Evolutionary conservation across 1,140 invertebrate genomes (phyloP).

Genomic region (Apis cerana): DNA sequence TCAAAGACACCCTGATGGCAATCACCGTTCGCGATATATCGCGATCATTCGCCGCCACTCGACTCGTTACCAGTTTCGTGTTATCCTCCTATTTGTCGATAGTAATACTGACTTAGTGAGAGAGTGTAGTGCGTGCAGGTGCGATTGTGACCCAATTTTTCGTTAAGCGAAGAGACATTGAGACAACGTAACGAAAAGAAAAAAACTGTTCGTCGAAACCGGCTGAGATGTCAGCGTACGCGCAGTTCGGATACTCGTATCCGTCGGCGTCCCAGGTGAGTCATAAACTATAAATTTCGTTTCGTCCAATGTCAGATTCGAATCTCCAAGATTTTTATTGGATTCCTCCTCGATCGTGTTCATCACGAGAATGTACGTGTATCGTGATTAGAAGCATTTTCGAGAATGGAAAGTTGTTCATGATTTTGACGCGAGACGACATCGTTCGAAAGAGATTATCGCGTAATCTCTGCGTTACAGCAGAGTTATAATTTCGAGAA

Average conservation of each 20-base stretch:
- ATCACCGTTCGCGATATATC: constrained; percentile 18
- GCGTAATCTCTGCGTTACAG: too few species aligned
- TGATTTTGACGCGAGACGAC: not conserved
- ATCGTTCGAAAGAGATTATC: not conserved
- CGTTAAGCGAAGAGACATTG: constrained; percentile 10
- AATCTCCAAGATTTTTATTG: not conserved
- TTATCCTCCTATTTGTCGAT: not conserved
- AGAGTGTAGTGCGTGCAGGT: constrained; percentile 64
- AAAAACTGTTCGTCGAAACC: constrained; percentile 17
- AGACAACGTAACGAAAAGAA: constrained; percentile 3
- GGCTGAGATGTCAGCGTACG: constrained; percentile 87
- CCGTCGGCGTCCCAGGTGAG: constrained; percentile 90
- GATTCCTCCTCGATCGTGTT: not conserved
- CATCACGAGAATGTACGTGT: too few species aligned
- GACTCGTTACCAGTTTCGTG: not conserved
- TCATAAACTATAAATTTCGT: not conserved
- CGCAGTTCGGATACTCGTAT: constrained; percentile 91
- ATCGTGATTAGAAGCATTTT: not conserved
- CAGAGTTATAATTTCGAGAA: not conserved
- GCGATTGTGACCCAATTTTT: constrained; percentile 55
- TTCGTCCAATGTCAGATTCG: not conserved
- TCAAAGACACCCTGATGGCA: constrained; percentile 59
- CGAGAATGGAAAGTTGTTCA: not conserved
- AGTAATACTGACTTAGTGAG: constrained; percentile 51
- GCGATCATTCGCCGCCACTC: constrained; percentile 23